Conservation (phyloP, 1,140 invertebrate species). For the Camponotus pennsylvanicus region DNA sequence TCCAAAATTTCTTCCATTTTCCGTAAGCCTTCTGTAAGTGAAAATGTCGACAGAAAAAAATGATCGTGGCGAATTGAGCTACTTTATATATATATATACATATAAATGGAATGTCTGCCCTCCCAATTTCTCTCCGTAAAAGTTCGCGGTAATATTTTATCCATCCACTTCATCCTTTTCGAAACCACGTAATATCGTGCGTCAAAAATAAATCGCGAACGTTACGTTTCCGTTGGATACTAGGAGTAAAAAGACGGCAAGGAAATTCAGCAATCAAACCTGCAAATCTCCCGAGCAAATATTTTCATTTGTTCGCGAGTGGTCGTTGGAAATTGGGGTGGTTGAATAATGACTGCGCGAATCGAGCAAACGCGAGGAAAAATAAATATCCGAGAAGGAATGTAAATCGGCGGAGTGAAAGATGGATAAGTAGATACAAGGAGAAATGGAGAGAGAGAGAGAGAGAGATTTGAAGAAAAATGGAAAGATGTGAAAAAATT, state of each 20-base stretch:
- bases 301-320: slow-evolving; percentile 37
- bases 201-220: slow-evolving; percentile 55
- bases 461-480: slow-evolving; percentile 8
- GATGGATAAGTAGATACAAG: not conserved
- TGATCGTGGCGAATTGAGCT: slow-evolving; percentile 9
- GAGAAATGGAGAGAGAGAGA: not conserved
- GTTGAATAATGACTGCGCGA: slow-evolving; percentile 65
- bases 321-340: slow-evolving; percentile 58
- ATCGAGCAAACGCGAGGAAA: slow-evolving; percentile 56
- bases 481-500: slow-evolving; percentile 48
- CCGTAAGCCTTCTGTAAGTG: not conserved
- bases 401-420: not conserved
- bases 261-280: slow-evolving; percentile 54
- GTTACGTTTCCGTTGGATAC: slow-evolving; percentile 22
- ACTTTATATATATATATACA: slow-evolving; percentile 33
- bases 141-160: slow-evolving; percentile 45
- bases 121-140: not conserved
- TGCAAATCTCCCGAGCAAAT: slow-evolving; percentile 44
- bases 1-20: slow-evolving; percentile 16
- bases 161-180: slow-evolving; percentile 44
- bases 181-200: slow-evolving; percentile 35
- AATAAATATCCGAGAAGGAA: slow-evolving; percentile 40
- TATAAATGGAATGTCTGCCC: slow-evolving; percentile 50
- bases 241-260: slow-evolving; percentile 14
- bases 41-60: slow-evolving; percentile 34